These are phyloP conservation scores for Gonocerus acuteangulatus DNA, from an alignment of 2,888 invertebrate genomes.

Conservation along the genomic window DNA sequence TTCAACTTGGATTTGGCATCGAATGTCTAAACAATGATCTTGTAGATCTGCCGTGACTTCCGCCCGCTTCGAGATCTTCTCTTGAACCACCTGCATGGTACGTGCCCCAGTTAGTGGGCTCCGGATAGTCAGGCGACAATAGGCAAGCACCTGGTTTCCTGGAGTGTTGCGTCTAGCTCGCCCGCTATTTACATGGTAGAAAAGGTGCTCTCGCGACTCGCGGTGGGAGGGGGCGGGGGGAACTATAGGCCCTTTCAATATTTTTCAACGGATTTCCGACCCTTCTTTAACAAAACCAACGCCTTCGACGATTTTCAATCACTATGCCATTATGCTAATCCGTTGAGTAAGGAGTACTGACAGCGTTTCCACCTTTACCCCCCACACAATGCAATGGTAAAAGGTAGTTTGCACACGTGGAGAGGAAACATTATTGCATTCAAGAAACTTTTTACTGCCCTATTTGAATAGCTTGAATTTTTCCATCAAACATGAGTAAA, in stretches of 20 bases:
- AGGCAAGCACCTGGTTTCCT: neutral
- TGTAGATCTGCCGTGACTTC: neutral
- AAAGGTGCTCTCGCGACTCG: neutral
- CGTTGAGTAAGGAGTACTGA: neutral
- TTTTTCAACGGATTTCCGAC: neutral
- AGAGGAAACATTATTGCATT: too few relatives aligned
- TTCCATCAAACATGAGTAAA: too few relatives aligned
- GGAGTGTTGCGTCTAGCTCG: neutral
- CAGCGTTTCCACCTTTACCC: too few relatives aligned
- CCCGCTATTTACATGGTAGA: neutral
- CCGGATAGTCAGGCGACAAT: neutral
- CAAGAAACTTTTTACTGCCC: too few relatives aligned
- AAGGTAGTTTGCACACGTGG: too few relatives aligned
- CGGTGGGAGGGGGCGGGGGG: too few relatives aligned
- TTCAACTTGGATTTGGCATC: too few relatives aligned
- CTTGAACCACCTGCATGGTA: neutral
- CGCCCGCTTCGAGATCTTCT: neutral
- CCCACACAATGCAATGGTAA: too few relatives aligned
- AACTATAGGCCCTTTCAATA: neutral
- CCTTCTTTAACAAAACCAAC: neutral
- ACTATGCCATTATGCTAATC: neutral
- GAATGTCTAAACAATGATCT: too few relatives aligned
- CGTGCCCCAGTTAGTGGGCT: neutral
- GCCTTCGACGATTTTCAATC: conserved; percentile 1
- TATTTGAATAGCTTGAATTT: too few relatives aligned